phyloP scores from a whole-genome alignment of 2,888 invertebrate genomes.

The Keiferia lycopersicella region DNA sequence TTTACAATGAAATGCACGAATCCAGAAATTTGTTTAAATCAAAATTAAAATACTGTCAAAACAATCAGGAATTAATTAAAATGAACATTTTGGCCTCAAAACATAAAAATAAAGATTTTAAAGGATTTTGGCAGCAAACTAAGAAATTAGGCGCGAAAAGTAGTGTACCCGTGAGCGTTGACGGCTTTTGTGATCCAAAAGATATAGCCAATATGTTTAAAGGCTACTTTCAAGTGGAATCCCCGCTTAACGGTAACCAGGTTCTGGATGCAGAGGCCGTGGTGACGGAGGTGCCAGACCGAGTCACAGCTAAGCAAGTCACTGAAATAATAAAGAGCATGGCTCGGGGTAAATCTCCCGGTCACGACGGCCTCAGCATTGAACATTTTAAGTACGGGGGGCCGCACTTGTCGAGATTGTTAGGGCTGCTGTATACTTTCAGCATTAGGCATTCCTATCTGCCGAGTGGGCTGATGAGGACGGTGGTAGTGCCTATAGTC shows the following conservation, averaged over 20 bases:
- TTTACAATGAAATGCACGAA: constrained; percentile 5
- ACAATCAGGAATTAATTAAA: constrained; percentile 11
- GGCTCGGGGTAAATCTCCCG: neutral
- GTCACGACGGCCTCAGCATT: constrained; percentile 22
- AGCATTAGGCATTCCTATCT: constrained; percentile 29
- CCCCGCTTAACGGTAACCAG: neutral
- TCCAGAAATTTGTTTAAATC: constrained; percentile 10
- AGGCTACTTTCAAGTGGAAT: neutral
- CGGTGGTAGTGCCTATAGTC: constrained; percentile 29
- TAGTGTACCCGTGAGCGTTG: constrained; percentile 23
- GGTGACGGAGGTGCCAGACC: constrained; percentile 1
- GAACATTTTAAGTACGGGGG: constrained; percentile 12
- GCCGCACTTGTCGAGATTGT: constrained; percentile 23
- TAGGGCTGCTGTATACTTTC: constrained; percentile 28
- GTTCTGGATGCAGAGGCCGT: neutral
- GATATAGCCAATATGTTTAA: constrained; percentile 9
- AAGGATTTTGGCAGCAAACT: constrained; percentile 13
- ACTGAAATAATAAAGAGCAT: neutral
- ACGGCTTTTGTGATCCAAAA: neutral
- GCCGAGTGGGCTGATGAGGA: constrained; percentile 23
- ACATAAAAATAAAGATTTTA: constrained; percentile 24
- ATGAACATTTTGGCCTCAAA: constrained; percentile 28
- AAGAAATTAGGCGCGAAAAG: constrained; percentile 22
- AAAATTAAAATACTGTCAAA: constrained; percentile 4
- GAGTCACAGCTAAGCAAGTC: constrained; percentile 2